Percentiles rank a stretch among this genome's conserved stretches.
These are phyloP conservation scores for Conopomorpha cramerella DNA, from an alignment of 1,140 invertebrate species.

Conservation along the genomic window DNA sequence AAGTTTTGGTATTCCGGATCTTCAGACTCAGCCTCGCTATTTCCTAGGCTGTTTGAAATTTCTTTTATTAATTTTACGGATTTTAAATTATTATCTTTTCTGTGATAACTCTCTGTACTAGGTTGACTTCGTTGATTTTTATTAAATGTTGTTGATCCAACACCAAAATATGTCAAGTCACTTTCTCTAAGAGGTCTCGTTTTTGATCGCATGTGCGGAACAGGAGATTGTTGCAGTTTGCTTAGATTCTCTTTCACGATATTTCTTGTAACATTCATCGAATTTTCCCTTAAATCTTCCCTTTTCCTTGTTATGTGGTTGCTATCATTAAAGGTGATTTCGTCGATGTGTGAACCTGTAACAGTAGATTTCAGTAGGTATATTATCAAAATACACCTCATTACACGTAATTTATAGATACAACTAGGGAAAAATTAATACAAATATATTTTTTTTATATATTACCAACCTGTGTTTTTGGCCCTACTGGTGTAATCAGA, in stretches of 20 bases:
- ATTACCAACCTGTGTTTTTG: no score
- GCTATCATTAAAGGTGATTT: slow-evolving; percentile 5
- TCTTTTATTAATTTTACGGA: slow-evolving; percentile 27
- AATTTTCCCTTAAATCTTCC: slow-evolving; percentile 1
- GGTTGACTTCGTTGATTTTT: no score
- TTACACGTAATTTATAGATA: no score
- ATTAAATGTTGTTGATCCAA: slow-evolving; percentile 13
- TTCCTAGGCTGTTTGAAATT: slow-evolving; percentile 36
- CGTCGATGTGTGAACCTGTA: slow-evolving; percentile 19
- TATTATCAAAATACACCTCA: neutral
- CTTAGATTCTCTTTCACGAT: neutral
- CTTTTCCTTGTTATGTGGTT: slow-evolving; percentile 1
- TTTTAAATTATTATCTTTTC: slow-evolving; percentile 6
- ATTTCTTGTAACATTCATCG: no score
- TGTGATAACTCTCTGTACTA: neutral
- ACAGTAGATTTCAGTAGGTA: slow-evolving; percentile 6
- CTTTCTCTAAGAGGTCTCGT: slow-evolving; percentile 36
- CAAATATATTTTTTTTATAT: no score
- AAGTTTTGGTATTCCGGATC: slow-evolving; percentile 46
- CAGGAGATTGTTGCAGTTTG: slow-evolving; percentile 10
- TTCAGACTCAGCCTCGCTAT: slow-evolving; percentile 44
- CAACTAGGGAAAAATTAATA: no score
- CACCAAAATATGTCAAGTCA: slow-evolving; percentile 44
- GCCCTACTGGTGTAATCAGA: no score
- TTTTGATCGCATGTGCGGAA: slow-evolving; percentile 15